phyloP scores from a whole-genome alignment of 2,888 invertebrate genomes.

The Platycheirus rosarum region DNA sequence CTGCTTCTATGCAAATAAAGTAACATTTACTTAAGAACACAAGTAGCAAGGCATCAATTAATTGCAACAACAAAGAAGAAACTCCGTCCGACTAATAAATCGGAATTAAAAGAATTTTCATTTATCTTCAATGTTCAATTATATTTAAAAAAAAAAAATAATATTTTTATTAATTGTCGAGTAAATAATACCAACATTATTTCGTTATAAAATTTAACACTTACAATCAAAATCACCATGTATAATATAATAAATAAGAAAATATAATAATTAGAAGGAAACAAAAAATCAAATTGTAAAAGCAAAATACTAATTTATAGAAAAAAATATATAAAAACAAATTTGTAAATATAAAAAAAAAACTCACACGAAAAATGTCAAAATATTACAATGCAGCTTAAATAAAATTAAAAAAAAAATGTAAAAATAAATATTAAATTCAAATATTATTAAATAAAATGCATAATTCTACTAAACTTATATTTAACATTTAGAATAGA shows the following conservation, averaged over 20 bases:
- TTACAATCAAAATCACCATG: conserved; percentile 47
- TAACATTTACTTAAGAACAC: neutral
- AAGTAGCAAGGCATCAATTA: conserved; percentile 46
- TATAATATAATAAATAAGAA: conserved; percentile 45
- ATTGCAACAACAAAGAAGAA: conserved; percentile 29
- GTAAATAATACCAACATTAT: neutral
- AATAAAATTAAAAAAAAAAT: conserved; percentile 28
- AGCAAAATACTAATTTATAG: conserved; percentile 20
- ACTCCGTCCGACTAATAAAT: conserved; percentile 67
- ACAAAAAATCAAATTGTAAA: conserved; percentile 10
- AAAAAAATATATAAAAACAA: conserved; percentile 38
- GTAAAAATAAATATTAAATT: conserved; percentile 29
- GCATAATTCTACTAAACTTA: conserved; percentile 8
- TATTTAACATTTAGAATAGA: conserved; percentile 11
- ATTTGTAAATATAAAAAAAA: conserved; percentile 53
- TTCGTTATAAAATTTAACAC: conserved; percentile 26
- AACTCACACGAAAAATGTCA: conserved; percentile 25
- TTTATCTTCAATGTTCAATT: neutral
- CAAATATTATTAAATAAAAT: conserved; percentile 3
- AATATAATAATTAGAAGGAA: conserved; percentile 11
- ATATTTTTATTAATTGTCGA: neutral
- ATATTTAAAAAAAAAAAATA: neutral
- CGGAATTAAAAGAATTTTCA: conserved; percentile 43
- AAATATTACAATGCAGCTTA: conserved; percentile 55
- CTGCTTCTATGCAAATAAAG: conserved; percentile 1